phyloP scores from a whole-genome alignment of 1,140 invertebrate species.

The Dendrolimus kikuchii region DNA sequence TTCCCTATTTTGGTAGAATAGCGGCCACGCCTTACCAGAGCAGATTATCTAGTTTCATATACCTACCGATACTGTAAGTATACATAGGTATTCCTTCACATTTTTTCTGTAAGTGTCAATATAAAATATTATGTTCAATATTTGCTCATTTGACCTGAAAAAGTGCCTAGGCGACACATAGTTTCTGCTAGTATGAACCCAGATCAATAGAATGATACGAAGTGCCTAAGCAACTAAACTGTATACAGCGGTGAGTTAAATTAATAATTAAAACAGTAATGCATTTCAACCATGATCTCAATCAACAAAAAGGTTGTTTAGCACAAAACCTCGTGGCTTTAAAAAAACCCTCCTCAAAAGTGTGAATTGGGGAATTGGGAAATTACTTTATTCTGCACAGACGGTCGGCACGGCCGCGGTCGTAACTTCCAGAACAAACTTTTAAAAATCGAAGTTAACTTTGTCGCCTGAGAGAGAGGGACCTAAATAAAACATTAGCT shows the following conservation, averaged over 20 bases:
- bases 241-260: constrained; percentile 2
- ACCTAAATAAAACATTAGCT: constrained; percentile 57
- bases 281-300: constrained; percentile 43
- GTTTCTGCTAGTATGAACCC: no score
- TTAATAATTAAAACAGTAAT: constrained; percentile 42
- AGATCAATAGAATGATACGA: no score
- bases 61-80: no score
- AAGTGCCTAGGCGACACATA: no score
- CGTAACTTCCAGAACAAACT: constrained; percentile 52
- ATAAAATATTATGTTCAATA: no score
- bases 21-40: no score
- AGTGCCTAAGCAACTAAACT: no score
- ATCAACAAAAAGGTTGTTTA: constrained; percentile 28
- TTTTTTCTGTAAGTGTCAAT: no score
- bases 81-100: no score
- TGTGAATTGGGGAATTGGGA: constrained; percentile 61
- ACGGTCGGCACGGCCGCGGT: constrained; percentile 32
- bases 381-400: constrained; percentile 59
- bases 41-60: no score
- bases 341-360: constrained; percentile 57
- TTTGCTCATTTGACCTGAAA: no score
- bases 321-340: constrained; percentile 46
- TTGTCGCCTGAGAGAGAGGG: constrained; percentile 19
- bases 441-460: constrained; percentile 69
- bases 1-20: no score